Evolutionary conservation across 37 sponge, comb jelly and placozoan species (phyloP), one percentile per base, ranked within the genome.

Genomic region (Chondrilla cf. caribensis): DNA sequence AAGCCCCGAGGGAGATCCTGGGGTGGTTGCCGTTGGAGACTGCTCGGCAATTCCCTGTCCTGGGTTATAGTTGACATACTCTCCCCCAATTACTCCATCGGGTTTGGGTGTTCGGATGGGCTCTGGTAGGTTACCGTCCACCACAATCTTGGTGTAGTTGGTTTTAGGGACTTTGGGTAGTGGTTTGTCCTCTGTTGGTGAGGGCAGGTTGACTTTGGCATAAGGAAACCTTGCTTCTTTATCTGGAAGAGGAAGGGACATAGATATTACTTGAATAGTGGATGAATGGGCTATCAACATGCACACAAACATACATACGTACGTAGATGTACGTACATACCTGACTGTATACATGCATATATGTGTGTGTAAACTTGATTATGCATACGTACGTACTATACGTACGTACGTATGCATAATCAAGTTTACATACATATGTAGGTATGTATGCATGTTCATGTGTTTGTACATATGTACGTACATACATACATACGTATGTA

Each of bases 61-160:
- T 41, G 76, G 76, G 41, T 19, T 25, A 39, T 73, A 73, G 76
- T 73, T 73, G 43, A 73, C 76, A 21, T 73, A 73, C 41, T 73
- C 76, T 42, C 41, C 76, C 2, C 24, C 76, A 2, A 39, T 25
- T 73, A 9, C 40, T 7, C 76, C 76, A 42, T 73, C 40, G 68
- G 11, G 35, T 33, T 18, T 29, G 11, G 6, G 51, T 47, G 51
- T n/a, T n/a, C n/a, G n/a, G n/a, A n/a, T 11, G 51, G 51, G 51
- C 29, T 18, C 6, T 11, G 72, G 44, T 17, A 2, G 43, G 3
- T 39, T 5, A 2, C 25, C 18, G 76, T 38, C 44, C 18, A 73
- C 76, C 2, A 38, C 2, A 9, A 73, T 22, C 44, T 73, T 22
- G 2, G 76, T 38, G 43, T 73, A 73, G 25, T 17, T 19, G 2